phyloP scores from a whole-genome alignment of 2,888 invertebrate genomes.

The Ceraclea dissimilis region DNA sequence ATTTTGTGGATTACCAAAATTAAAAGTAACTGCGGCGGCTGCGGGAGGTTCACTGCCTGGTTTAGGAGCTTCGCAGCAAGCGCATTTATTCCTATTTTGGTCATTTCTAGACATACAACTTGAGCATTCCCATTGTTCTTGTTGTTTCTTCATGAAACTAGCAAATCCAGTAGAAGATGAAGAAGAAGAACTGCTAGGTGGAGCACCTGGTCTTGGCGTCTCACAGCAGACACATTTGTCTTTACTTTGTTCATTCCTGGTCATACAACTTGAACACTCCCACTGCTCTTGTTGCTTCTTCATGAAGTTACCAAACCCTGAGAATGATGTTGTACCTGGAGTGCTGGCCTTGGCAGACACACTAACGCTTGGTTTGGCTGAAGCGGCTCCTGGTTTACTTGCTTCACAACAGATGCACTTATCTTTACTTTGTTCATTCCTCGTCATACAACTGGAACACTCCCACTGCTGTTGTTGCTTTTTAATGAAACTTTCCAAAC shows the following conservation, averaged over 20 bases:
- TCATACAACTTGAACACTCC: conserved; percentile 59
- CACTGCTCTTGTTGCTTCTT: conserved; percentile 37
- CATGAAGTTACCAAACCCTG: conserved; percentile 23
- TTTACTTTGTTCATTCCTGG: conserved; percentile 45
- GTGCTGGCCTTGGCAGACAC: background rate
- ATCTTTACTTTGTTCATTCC: conserved; percentile 42
- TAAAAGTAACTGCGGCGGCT: conserved; percentile 25
- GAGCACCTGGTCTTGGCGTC: conserved; percentile 33
- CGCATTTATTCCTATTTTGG: conserved; percentile 40
- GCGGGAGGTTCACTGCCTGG: conserved; percentile 32
- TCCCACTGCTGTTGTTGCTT: conserved; percentile 46
- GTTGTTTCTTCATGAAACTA: conserved; percentile 29
- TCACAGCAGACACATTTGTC: conserved; percentile 50
- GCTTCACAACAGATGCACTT: conserved; percentile 51
- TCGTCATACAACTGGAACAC: conserved; percentile 55
- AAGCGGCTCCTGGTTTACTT: conserved; percentile 32
- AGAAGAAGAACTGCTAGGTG: background rate
- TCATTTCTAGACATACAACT: conserved; percentile 55
- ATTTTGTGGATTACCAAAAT: conserved; percentile 27
- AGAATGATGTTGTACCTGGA: conserved; percentile 35
- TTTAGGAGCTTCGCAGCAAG: conserved; percentile 51
- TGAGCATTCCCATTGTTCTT: conserved; percentile 51
- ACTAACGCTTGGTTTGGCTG: conserved; percentile 1
- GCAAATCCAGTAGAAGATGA: conserved; percentile 14
- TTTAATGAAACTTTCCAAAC: conserved; percentile 24